A percentile compares a stretch with the other conserved stretches of the same genome.
These are phyloP conservation scores for Teleogryllus oceanicus DNA, from an alignment of 2,888 invertebrate species.

Conservation along the genomic window DNA sequence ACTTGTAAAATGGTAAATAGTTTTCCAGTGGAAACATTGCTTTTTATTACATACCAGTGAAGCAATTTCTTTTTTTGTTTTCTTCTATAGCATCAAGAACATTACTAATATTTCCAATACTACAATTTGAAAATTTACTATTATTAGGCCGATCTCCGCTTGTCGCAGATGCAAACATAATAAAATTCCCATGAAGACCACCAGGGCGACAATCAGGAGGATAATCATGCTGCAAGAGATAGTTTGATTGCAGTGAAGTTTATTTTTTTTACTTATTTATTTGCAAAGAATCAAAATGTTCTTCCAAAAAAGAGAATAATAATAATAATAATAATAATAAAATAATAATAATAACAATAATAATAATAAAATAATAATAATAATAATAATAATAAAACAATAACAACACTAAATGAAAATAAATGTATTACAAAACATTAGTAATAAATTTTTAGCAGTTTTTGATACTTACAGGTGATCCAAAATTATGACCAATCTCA, in stretches of 20 bases:
- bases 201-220: slow-evolving; percentile 88
- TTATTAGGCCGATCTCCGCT: slow-evolving; percentile 97
- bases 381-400: slow-evolving; percentile 22
- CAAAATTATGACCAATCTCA: slow-evolving; percentile 99
- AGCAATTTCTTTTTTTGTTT: slow-evolving; percentile 89
- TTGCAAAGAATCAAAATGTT: too few species aligned
- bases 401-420: neutral
- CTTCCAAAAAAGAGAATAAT: too few species aligned
- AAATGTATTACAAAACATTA: neutral
- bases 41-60: slow-evolving; percentile 57
- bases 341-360: too few species aligned
- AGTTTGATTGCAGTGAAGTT: slow-evolving; percentile 1
- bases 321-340: too few species aligned
- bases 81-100: slow-evolving; percentile 90
- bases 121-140: slow-evolving; percentile 93
- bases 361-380: too few species aligned
- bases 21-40: neutral
- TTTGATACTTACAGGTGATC: slow-evolving; percentile 75
- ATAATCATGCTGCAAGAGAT: slow-evolving; percentile 77
- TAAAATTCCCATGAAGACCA: slow-evolving; percentile 90
- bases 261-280: too few species aligned
- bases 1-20: neutral
- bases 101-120: slow-evolving; percentile 89
- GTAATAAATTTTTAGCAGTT: too few species aligned
- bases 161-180: slow-evolving; percentile 99